phyloP scores from a whole-genome alignment of 2,888 invertebrate genomes.

The Anoplius nigerrimus region DNA sequence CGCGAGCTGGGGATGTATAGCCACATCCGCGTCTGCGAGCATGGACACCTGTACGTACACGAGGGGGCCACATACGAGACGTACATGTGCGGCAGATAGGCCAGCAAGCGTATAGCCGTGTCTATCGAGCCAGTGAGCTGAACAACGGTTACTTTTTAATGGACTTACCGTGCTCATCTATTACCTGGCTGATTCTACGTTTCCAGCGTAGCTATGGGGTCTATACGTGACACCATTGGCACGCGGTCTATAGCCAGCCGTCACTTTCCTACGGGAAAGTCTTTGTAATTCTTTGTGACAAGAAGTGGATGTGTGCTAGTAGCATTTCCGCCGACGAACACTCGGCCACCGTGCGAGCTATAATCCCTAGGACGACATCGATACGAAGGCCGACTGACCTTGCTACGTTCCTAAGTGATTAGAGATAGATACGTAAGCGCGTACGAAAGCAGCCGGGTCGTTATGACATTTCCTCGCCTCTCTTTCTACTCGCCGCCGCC shows the following conservation, averaged over 20 bases:
- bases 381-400: no score
- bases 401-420: no score
- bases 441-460: no score
- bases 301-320: no score
- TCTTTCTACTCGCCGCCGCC: no score
- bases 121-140: slow-evolving; percentile 49
- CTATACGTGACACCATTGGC: slow-evolving; percentile 38
- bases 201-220: slow-evolving; percentile 21
- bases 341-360: no score
- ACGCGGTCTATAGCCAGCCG: slow-evolving; percentile 33
- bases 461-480: no score
- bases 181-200: slow-evolving; percentile 39
- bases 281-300: no score
- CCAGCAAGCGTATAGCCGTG: slow-evolving; percentile 34
- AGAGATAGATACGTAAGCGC: no score
- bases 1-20: slow-evolving; percentile 20
- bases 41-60: neutral
- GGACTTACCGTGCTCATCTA: slow-evolving; percentile 51
- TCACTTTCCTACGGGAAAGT: slow-evolving; percentile 15
- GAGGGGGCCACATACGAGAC: neutral
- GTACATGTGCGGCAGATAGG: slow-evolving; percentile 30
- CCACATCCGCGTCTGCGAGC: slow-evolving; percentile 2
- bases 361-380: no score
- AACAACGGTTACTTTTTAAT: slow-evolving; percentile 60
- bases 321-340: no score